Evolutionary conservation across 2,797 vertebrate genomes (phyloP).

Genomic region (Pipistrellus nathusii): DNA sequence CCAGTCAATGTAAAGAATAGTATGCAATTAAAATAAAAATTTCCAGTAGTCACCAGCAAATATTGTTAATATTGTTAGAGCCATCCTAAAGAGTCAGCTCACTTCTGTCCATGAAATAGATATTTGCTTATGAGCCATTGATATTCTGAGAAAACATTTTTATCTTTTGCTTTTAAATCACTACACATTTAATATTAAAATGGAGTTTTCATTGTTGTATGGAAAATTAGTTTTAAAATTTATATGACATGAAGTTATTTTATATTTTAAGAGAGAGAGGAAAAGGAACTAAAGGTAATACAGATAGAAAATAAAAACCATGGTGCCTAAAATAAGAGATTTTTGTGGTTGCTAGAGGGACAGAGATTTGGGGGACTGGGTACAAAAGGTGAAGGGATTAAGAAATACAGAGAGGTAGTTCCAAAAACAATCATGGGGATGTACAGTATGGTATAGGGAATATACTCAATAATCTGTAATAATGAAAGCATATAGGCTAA

Average conservation of each 20-base stretch:
- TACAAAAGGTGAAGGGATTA: background rate
- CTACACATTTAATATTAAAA: background rate
- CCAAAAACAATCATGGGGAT: no score
- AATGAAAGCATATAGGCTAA: no score
- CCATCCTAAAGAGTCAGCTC: background rate
- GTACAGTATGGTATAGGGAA: no score
- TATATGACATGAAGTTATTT: background rate
- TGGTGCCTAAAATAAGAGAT: background rate
- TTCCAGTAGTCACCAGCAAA: background rate
- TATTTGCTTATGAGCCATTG: background rate
- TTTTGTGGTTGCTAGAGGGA: background rate
- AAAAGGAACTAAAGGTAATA: background rate
- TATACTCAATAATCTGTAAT: no score
- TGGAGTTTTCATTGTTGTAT: background rate
- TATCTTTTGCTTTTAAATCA: conserved; percentile 17
- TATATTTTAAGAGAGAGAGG: background rate
- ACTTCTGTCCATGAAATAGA: background rate
- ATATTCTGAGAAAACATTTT: background rate
- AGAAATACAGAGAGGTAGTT: no score
- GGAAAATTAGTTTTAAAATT: background rate
- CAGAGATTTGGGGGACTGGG: background rate
- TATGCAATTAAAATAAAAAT: background rate
- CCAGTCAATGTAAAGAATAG: background rate
- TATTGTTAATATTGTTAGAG: background rate
- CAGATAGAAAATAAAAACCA: background rate